Percentiles rank a stretch among this genome's conserved stretches.
phyloP scores from a whole-genome alignment of 2,797 vertebrate species.

The Heterohyrax brucei region DNA sequence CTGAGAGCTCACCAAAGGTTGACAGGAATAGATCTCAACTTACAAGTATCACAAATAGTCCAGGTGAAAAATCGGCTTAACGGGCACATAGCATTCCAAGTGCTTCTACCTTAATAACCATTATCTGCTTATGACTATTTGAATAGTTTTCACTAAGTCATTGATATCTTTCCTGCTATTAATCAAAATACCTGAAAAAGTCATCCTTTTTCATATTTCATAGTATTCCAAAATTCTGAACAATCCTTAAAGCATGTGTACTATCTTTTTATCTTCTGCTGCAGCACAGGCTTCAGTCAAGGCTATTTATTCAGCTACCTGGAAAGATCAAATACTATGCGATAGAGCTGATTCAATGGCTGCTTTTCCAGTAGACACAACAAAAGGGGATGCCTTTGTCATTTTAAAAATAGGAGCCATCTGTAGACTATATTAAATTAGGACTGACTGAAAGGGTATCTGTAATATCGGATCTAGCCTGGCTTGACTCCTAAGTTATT shows the following conservation, averaged over 20 bases:
- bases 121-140: background rate
- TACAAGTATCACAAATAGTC: background rate
- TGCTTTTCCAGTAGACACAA: conserved; percentile 1
- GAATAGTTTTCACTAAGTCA: conserved; percentile 22
- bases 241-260: conserved; percentile 4
- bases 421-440: background rate
- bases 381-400: background rate
- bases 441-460: conserved; percentile 1
- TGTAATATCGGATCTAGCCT: background rate
- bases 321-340: background rate
- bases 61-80: background rate
- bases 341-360: background rate
- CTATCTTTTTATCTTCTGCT: conserved; percentile 41
- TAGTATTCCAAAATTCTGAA: background rate
- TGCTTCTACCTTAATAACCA: background rate
- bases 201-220: conserved; percentile 34
- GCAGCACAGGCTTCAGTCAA: background rate
- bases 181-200: conserved; percentile 3
- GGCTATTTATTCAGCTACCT: conserved; percentile 44
- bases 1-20: background rate
- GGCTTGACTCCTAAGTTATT: conserved; percentile 3
- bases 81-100: background rate
- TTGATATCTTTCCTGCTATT: background rate
- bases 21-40: background rate
- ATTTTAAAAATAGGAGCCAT: conserved; percentile 40